phyloP scores from a whole-genome alignment of 2,888 invertebrate genomes.

The Pammene aurita region DNA sequence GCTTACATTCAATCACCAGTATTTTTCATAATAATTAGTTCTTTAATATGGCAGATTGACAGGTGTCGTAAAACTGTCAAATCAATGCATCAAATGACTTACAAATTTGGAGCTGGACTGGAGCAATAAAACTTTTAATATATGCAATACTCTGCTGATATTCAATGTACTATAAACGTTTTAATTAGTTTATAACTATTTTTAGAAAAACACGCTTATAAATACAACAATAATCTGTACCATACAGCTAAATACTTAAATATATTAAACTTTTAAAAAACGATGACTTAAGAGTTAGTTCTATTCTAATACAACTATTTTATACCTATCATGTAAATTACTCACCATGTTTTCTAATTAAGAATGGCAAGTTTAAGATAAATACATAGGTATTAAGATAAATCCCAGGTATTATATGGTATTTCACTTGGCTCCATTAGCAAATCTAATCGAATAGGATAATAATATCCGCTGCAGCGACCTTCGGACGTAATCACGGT shows the following conservation, averaged over 20 bases:
- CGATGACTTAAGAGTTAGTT: background rate
- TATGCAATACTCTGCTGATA: background rate
- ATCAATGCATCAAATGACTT: background rate
- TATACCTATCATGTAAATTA: slow-evolving; percentile 2
- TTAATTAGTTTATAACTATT: background rate
- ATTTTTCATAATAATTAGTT: background rate
- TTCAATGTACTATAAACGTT: background rate
- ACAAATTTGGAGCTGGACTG: background rate
- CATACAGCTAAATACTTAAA: too few species aligned
- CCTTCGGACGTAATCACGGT: slow-evolving; percentile 34
- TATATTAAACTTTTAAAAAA: too few species aligned
- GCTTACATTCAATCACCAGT: background rate
- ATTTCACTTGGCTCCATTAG: slow-evolving; percentile 30
- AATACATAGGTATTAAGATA: slow-evolving; percentile 12
- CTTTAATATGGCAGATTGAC: background rate
- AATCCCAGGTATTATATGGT: slow-evolving; percentile 22
- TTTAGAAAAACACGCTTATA: too few species aligned
- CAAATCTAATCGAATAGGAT: slow-evolving; percentile 39
- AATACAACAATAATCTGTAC: too few species aligned
- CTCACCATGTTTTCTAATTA: background rate
- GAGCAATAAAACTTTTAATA: background rate
- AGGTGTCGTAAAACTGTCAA: slow-evolving; percentile 3
- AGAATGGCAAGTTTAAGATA: slow-evolving; percentile 4
- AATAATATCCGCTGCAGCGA: slow-evolving; percentile 30
- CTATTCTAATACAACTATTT: background rate